Evolutionary conservation across 2,888 invertebrate genomes (phyloP).

Genomic region (Volucella inanis): DNA sequence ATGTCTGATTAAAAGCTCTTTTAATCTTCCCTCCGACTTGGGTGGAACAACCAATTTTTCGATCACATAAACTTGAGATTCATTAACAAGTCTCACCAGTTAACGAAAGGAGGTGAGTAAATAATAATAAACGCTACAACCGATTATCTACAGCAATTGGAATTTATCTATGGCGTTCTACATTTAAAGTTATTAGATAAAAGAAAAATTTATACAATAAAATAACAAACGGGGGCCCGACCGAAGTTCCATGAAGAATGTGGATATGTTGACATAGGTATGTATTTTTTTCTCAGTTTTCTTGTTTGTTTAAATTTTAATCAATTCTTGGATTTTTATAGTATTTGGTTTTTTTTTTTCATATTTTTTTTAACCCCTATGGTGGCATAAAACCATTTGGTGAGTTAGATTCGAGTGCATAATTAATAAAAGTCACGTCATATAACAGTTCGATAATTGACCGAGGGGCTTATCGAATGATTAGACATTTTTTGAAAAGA

Average conservation of each 20-base stretch:
- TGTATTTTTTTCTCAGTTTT: background rate
- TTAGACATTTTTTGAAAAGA: too few species aligned
- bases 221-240: background rate
- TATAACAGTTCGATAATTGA: too few species aligned
- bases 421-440: too few species aligned
- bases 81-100: conserved; percentile 42
- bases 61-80: conserved; percentile 7
- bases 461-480: too few species aligned
- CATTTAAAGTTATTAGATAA: background rate
- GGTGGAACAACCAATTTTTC: conserved; percentile 2
- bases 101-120: conserved; percentile 13
- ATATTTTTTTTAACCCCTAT: background rate
- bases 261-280: background rate
- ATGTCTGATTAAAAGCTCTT: conserved; percentile 1
- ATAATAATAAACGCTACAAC: conserved; percentile 9
- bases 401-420: too few species aligned
- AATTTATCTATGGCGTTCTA: conserved; percentile 20
- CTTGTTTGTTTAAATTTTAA: background rate
- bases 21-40: conserved; percentile 15
- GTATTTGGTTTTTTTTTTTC: conserved; percentile 3
- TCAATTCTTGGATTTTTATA: background rate
- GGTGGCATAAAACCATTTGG: too few species aligned
- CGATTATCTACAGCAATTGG: conserved; percentile 15
- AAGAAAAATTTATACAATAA: background rate
- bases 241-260: background rate